Conservation (phyloP, 2,888 invertebrate species). For the Drosophila cyrtoloma region DNA sequence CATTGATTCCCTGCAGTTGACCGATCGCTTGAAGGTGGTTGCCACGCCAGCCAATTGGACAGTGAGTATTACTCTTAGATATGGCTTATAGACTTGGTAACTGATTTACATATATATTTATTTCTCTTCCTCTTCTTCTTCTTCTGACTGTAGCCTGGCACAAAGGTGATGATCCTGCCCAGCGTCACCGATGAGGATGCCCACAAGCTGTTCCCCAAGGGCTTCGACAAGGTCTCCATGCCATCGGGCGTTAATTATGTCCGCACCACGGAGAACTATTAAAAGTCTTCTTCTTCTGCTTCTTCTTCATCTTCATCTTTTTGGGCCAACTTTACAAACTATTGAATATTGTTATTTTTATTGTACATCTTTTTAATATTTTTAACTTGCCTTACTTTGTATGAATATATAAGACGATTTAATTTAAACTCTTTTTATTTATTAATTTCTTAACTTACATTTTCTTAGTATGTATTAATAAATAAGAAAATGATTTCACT, state of each 20-base stretch:
- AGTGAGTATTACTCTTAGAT: conserved; percentile 85
- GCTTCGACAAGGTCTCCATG: conserved; percentile 89
- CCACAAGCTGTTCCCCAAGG: conserved; percentile 89
- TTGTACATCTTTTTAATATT: not conserved
- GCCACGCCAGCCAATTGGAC: conserved; percentile 96
- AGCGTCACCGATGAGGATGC: conserved; percentile 89
- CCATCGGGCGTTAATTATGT: conserved; percentile 92
- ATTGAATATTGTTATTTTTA: not conserved
- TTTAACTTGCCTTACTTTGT: too few relatives aligned
- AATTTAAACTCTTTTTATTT: not conserved
- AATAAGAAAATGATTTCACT: not conserved
- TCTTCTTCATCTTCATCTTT: not conserved
- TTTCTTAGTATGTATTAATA: not conserved
- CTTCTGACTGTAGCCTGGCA: conserved; percentile 87
- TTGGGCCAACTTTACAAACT: not conserved
- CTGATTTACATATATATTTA: not conserved
- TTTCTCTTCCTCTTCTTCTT: not conserved
- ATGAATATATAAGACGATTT: not conserved
- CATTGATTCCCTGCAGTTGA: conserved; percentile 93
- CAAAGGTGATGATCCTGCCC: conserved; percentile 93
- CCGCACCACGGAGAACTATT: conserved; percentile 89
- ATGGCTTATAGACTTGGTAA: too few relatives aligned
- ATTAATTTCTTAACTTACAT: not conserved
- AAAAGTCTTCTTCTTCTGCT: conserved; percentile 42
- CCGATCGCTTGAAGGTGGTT: conserved; percentile 89